Evolutionary conservation across 2,113 vertebrate species (phyloP).

Genomic region (Hemichromis elongatus): DNA sequence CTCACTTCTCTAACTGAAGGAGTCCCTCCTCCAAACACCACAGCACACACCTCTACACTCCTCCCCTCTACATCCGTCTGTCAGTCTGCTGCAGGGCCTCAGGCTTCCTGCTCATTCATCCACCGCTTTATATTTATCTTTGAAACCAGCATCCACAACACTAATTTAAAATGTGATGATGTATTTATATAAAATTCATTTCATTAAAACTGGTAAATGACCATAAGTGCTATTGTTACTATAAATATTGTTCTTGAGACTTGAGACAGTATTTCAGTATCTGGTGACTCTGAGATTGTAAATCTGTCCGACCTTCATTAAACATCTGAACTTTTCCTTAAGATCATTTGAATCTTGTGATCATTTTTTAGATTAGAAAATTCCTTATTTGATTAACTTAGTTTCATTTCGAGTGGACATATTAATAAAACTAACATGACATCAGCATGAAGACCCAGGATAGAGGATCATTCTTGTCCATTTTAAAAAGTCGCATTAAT

Average conservation of each 20-base stretch:
- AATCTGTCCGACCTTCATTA: not conserved
- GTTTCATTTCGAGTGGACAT: accelerated
- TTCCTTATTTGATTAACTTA: not conserved
- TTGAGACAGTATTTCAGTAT: not conserved
- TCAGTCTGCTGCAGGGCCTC: not conserved
- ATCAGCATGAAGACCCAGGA: not conserved
- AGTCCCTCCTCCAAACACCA: not conserved
- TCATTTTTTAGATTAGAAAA: accelerated
- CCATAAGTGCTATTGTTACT: not conserved
- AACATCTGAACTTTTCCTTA: not conserved
- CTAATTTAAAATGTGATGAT: not conserved
- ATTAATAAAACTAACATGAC: accelerated
- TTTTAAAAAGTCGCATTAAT: not conserved
- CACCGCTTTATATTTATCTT: not conserved
- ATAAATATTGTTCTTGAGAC: not conserved
- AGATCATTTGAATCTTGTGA: not conserved
- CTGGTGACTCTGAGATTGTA: not conserved
- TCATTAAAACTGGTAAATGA: not conserved
- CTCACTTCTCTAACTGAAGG: not conserved
- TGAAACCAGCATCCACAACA: not conserved
- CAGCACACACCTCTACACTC: not conserved
- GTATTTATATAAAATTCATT: not conserved
- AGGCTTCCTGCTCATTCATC: not conserved
- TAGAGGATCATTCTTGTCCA: not conserved
- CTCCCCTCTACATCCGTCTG: not conserved